Conservation (phyloP, 64 coral and sea anemone species). For the Trachythela sp. region DNA sequence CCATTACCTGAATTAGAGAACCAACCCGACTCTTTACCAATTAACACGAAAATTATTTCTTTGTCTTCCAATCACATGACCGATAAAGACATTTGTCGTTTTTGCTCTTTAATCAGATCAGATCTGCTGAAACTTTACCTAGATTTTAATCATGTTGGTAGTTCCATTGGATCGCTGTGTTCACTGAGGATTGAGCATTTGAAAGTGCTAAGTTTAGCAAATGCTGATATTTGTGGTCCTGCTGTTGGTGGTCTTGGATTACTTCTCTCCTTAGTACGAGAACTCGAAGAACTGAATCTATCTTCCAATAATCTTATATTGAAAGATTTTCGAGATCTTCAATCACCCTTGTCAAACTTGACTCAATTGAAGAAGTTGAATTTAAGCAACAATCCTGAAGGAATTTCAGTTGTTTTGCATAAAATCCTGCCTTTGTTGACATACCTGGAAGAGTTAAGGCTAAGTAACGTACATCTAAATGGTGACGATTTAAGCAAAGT, state of each 20-base stretch:
- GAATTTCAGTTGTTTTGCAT: background rate
- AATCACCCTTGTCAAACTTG: background rate
- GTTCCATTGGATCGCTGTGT: background rate
- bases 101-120: background rate
- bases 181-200: background rate
- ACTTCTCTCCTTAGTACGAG: background rate
- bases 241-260: background rate
- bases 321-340: background rate
- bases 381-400: background rate
- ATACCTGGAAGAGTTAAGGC: background rate
- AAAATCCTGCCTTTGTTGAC: background rate
- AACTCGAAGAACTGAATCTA: background rate
- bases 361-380: background rate
- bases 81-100: background rate
- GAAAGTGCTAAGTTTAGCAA: background rate
- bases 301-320: background rate
- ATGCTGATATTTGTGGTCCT: background rate
- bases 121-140: background rate
- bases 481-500: background rate
- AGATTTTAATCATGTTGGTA: background rate
- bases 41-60: background rate
- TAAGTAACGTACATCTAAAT: background rate
- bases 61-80: background rate
- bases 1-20: background rate
- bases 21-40: background rate